phyloP scores from a whole-genome alignment of 2,797 vertebrate species.

The Leuciscus waleckii region DNA sequence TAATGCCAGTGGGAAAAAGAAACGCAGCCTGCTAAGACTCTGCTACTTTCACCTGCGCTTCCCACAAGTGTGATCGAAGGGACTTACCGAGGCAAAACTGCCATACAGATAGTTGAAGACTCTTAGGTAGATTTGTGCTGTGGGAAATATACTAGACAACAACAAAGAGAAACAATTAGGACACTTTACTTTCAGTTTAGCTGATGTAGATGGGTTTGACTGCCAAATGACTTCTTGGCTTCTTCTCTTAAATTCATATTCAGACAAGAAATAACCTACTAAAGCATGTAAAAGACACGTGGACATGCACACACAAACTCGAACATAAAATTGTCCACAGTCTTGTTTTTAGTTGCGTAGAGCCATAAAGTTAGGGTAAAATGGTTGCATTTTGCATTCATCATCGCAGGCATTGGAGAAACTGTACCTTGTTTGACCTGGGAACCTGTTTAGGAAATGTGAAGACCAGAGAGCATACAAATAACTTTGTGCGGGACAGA shows the following conservation, averaged over 20 bases:
- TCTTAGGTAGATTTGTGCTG: constrained; percentile 31
- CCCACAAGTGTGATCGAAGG: constrained; percentile 63
- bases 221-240: constrained; percentile 11
- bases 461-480: constrained; percentile 37
- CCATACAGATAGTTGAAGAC: background rate
- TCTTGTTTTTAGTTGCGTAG: constrained; percentile 26
- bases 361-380: constrained; percentile 48
- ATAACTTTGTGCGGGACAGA: constrained; percentile 18
- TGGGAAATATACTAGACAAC: constrained; percentile 3
- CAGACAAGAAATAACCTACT: background rate
- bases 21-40: constrained; percentile 77
- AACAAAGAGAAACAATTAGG: background rate
- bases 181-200: background rate
- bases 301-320: constrained; percentile 17
- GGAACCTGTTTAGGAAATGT: constrained; percentile 34
- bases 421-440: constrained; percentile 20
- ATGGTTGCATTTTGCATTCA: constrained; percentile 24
- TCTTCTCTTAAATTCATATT: constrained; percentile 22
- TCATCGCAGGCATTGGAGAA: constrained; percentile 16
- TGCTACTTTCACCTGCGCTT: constrained; percentile 82
- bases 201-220: constrained; percentile 12
- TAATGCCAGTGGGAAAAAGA: constrained; percentile 65
- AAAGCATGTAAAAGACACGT: constrained; percentile 52
- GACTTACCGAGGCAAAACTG: no score
- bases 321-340: constrained; percentile 21